Evolutionary conservation across 2,888 invertebrate species (phyloP).

Genomic region (Hipparchia semele): DNA sequence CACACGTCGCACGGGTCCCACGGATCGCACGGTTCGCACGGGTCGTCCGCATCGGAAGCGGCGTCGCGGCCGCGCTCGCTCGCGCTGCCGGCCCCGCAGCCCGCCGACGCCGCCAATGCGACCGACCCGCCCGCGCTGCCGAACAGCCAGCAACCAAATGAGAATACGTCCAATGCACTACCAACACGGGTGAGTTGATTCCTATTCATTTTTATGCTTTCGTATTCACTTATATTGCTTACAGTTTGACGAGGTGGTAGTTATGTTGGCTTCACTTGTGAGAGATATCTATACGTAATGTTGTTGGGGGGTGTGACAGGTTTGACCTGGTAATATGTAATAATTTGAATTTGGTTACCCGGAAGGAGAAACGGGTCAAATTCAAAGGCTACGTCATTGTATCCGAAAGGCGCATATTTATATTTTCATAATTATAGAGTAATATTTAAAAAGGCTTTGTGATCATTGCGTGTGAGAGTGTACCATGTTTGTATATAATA

Average conservation of each 20-base stretch:
- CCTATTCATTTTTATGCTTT: neutral
- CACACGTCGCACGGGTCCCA: constrained; percentile 67
- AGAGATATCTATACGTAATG: neutral
- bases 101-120: constrained; percentile 38
- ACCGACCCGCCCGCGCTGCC: constrained; percentile 33
- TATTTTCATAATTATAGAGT: neutral
- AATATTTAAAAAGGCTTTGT: neutral
- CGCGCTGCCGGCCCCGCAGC: constrained; percentile 51
- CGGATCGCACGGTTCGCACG: constrained; percentile 63
- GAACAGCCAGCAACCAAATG: constrained; percentile 27
- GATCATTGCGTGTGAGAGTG: neutral
- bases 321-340: neutral
- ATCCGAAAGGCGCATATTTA: too few species aligned
- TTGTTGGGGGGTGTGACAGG: neutral
- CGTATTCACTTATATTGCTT: neutral
- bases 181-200: constrained; percentile 15
- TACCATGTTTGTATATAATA: neutral
- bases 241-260: neutral
- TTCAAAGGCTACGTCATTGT: neutral
- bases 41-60: constrained; percentile 67
- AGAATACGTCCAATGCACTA: constrained; percentile 25
- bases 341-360: neutral
- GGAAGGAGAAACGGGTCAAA: neutral
- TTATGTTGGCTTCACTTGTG: neutral
- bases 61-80: constrained; percentile 72